These are phyloP conservation scores for Actinostola sp. DNA, from an alignment of 92 coral and sea anemone species.

Conservation along the genomic window DNA sequence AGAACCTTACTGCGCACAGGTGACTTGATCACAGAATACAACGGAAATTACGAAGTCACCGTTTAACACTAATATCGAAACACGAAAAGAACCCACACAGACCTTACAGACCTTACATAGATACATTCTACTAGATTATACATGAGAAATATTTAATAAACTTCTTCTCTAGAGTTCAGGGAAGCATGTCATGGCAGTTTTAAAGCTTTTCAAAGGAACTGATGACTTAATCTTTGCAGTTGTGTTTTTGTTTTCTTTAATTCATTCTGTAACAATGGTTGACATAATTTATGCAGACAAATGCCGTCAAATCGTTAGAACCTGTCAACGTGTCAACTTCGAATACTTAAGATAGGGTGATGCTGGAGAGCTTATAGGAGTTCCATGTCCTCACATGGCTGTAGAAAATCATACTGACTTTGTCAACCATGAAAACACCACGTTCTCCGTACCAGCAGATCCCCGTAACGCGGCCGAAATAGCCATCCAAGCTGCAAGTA, in stretches of 20 bases:
- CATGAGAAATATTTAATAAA: too few species aligned
- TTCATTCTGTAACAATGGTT: constrained; percentile 1
- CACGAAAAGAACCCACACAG: neutral
- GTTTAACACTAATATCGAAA: constrained; percentile 2
- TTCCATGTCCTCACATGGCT: constrained; percentile 1
- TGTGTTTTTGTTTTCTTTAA: constrained; percentile 8
- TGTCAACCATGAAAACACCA: neutral
- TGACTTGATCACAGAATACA: constrained; percentile 1
- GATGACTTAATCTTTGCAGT: neutral
- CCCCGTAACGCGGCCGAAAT: constrained; percentile 52
- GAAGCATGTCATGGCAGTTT: too few species aligned
- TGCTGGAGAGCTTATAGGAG: neutral
- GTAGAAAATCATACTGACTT: neutral
- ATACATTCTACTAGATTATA: too few species aligned
- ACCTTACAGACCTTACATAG: too few species aligned
- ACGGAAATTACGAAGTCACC: constrained; percentile 5
- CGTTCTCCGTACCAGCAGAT: neutral
- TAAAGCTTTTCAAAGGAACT: too few species aligned
- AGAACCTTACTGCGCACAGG: constrained; percentile 1
- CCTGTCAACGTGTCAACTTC: too few species aligned
- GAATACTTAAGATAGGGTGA: neutral
- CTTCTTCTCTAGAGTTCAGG: too few species aligned
- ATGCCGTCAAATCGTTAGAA: too few species aligned
- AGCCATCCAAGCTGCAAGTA: constrained; percentile 64
- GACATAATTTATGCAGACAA: neutral